phyloP scores from a whole-genome alignment of 2,797 vertebrate species.

The Aeoliscus strigatus region DNA sequence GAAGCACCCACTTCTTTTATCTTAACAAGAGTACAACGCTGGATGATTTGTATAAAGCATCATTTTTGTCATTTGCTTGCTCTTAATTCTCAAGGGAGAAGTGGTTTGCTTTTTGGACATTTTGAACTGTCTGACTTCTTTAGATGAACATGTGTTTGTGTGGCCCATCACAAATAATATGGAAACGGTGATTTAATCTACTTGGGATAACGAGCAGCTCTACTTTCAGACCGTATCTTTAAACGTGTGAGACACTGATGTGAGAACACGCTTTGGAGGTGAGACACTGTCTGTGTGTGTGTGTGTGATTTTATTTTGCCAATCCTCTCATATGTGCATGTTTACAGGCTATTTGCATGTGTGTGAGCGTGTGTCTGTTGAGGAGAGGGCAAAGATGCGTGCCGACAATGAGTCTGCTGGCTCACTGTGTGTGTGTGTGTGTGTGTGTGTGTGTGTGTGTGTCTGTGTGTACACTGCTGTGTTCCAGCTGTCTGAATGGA shows the following conservation, averaged over 20 bases:
- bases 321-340: not conserved
- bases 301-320: not conserved
- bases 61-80: slow-evolving; percentile 3
- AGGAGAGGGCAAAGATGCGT: slow-evolving; percentile 1
- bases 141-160: slow-evolving; percentile 2
- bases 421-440: slow-evolving; percentile 28
- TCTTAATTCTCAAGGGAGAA: no score
- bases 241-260: no score
- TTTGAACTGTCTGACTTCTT: not conserved
- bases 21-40: slow-evolving; percentile 23
- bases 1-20: slow-evolving; percentile 11
- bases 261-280: no score
- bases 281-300: not conserved
- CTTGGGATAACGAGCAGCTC: no score
- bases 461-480: slow-evolving; percentile 46
- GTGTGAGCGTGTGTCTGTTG: slow-evolving; percentile 9
- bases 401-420: slow-evolving; percentile 33
- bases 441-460: slow-evolving; percentile 30
- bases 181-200: no score
- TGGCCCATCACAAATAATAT: no score
- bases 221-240: no score
- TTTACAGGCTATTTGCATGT: slow-evolving; percentile 15
- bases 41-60: not conserved
- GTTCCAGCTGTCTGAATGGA: slow-evolving; percentile 61
- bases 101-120: no score